Conservation (phyloP, 92 coral and sea anemone species). For the Siderastrea radians region DNA sequence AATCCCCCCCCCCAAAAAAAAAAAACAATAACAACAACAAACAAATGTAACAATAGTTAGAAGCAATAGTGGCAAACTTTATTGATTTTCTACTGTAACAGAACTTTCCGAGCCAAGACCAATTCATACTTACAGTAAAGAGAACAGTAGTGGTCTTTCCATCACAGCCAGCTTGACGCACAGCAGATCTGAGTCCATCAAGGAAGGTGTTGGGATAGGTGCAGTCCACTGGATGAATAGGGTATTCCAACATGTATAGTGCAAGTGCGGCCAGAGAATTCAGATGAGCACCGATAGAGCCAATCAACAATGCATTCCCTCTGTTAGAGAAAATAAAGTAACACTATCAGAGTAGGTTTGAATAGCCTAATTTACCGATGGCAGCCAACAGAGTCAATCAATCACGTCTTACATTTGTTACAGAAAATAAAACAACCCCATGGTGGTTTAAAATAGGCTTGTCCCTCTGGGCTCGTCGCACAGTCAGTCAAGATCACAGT, state of each 20-base stretch:
- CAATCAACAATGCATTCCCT: slow-evolving; percentile 91
- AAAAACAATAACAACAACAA: too few relatives aligned
- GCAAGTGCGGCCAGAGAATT: slow-evolving; percentile 86
- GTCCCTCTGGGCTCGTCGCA: too few relatives aligned
- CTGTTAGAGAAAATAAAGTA: slow-evolving; percentile 39
- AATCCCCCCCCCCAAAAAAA: too few relatives aligned
- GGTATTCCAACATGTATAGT: slow-evolving; percentile 93
- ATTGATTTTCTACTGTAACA: background rate
- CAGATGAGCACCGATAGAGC: slow-evolving; percentile 96
- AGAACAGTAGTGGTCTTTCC: slow-evolving; percentile 97
- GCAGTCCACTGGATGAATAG: slow-evolving; percentile 92
- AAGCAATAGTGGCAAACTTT: too few relatives aligned
- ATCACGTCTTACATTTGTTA: too few relatives aligned
- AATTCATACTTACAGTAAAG: slow-evolving; percentile 73
- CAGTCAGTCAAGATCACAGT: too few relatives aligned
- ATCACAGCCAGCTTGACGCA: slow-evolving; percentile 99
- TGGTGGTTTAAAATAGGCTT: too few relatives aligned
- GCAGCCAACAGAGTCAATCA: background rate
- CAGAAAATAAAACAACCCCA: too few relatives aligned
- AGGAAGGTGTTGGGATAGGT: slow-evolving; percentile 92
- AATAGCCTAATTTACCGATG: background rate
- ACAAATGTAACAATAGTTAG: too few relatives aligned
- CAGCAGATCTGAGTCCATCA: slow-evolving; percentile 97
- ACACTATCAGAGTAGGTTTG: background rate
- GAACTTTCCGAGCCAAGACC: background rate